Evolutionary conservation across 2,113 vertebrate genomes (phyloP), one percentile per base, ranked within the genome.

Genomic region (Phycodurus eques): DNA sequence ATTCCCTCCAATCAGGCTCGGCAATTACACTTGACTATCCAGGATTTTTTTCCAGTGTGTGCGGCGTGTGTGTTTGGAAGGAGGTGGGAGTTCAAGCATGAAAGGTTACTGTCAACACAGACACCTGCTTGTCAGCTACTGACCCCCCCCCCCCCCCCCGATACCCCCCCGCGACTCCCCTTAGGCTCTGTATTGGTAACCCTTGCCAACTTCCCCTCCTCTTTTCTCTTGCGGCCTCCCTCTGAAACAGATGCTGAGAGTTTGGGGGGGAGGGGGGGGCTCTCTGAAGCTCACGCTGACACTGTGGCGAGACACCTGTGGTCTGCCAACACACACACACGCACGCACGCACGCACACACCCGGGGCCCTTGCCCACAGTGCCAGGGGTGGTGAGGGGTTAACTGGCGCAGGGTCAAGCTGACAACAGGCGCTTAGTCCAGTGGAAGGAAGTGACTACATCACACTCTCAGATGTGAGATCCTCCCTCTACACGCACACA

Each of bases 271-370:
- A 1, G 15, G 17, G 49, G 49, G 49, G 44, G 49, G 51, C 87
- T 93, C 92, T 83, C 76, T 51, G 74, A 79, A 90, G 93, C 91
- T 89, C 90, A 88, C 88, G 77, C 4, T 12, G 76, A 83, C 88
- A 83, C 78, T 8, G 53, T 47, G 70, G 72, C 31, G 86, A 80
- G 90, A 94, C 96, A 98, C 96, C 95, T 98, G 96, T 85, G 91
- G 79, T 85, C 88, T 80, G 91, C 91, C 88, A 92, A 87, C 90
- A 77, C 82, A 80, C 83, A 83, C 71, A 71, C 61, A 46, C n/a
- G n/a, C 56, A 64, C 71, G 72, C 79, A 67, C 57, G 68, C 68
- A 79, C 72, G 68, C 70, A 74, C 82, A 75, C 73, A 77, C 75
- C 53, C 71, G 83, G 80, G 67, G 86, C 89, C 88, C 89, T 94